These are phyloP conservation scores for Latrodectus elegans DNA, from an alignment of 2,888 invertebrate species.

Conservation along the genomic window DNA sequence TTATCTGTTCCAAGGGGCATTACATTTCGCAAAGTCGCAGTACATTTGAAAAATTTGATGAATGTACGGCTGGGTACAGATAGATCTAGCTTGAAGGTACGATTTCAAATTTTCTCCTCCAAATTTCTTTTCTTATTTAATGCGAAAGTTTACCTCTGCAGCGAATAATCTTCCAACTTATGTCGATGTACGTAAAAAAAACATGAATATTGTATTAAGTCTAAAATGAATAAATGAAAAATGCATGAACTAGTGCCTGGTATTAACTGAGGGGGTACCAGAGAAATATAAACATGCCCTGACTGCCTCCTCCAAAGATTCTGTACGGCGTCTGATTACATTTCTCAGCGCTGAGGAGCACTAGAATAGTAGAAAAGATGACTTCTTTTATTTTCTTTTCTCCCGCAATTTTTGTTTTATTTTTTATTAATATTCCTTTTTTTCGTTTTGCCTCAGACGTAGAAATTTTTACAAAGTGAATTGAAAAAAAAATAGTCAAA, in stretches of 20 bases:
- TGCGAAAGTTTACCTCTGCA: conserved; percentile 57
- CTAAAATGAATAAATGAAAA: conserved; percentile 66
- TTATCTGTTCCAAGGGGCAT: conserved; percentile 6
- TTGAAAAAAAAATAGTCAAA: conserved; percentile 3
- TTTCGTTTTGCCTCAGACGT: conserved; percentile 14
- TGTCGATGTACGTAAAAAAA: conserved; percentile 60
- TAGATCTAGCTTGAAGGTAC: conserved; percentile 25
- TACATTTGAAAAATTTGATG: background rate
- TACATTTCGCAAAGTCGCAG: background rate
- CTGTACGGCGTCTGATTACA: conserved; percentile 51
- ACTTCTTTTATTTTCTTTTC: conserved; percentile 24
- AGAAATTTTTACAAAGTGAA: conserved; percentile 1
- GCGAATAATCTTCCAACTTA: conserved; percentile 63
- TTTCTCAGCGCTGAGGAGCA: conserved; percentile 40
- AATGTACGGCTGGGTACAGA: background rate
- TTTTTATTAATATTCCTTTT: conserved; percentile 24
- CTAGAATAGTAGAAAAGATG: conserved; percentile 48
- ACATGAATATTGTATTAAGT: conserved; percentile 67
- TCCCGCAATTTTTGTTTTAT: background rate
- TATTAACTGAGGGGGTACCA: conserved; percentile 46
- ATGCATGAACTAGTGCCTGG: conserved; percentile 62
- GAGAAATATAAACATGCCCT: conserved; percentile 63
- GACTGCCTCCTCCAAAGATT: conserved; percentile 2
- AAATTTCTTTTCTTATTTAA: conserved; percentile 48
- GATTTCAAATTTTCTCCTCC: conserved; percentile 51